Conservation (phyloP, 1,140 invertebrate species). For the Zaprionus gabonicus region DNA sequence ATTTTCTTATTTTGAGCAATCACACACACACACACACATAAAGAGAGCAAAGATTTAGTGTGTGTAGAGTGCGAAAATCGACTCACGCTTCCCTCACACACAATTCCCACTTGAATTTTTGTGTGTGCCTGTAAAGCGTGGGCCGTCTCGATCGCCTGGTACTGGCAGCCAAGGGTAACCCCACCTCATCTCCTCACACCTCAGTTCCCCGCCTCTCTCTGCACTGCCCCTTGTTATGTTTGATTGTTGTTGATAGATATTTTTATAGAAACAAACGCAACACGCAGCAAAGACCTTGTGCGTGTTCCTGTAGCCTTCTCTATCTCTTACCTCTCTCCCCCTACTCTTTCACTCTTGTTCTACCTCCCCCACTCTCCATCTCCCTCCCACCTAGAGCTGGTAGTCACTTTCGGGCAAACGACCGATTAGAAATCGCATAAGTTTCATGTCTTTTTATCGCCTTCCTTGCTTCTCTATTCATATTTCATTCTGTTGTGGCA, state of each 20-base stretch:
- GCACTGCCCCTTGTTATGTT: conserved; percentile 2
- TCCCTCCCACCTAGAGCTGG: too few species aligned
- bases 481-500: conserved; percentile 14
- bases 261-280: conserved; percentile 29
- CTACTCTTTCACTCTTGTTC: not conserved
- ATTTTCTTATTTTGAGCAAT: conserved; percentile 35
- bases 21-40: not conserved
- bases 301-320: conserved; percentile 12
- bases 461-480: not conserved
- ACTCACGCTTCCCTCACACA: conserved; percentile 44
- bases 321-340: not conserved
- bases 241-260: conserved; percentile 29
- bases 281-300: conserved; percentile 47
- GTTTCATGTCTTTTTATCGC: conserved; percentile 35
- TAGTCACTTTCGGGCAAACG: conserved; percentile 59
- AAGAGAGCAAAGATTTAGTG: conserved; percentile 23
- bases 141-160: conserved; percentile 8
- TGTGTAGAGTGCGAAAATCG: conserved; percentile 68
- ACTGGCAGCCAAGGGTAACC: conserved; percentile 1
- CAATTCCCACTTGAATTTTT: conserved; percentile 25
- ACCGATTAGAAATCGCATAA: conserved; percentile 75
- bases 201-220: not conserved
- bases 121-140: conserved; percentile 25
- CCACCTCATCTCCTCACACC: not conserved
- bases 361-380: not conserved